These are phyloP conservation scores for Drosophila meridiana DNA, from an alignment of 2,888 invertebrate genomes.

Conservation along the genomic window DNA sequence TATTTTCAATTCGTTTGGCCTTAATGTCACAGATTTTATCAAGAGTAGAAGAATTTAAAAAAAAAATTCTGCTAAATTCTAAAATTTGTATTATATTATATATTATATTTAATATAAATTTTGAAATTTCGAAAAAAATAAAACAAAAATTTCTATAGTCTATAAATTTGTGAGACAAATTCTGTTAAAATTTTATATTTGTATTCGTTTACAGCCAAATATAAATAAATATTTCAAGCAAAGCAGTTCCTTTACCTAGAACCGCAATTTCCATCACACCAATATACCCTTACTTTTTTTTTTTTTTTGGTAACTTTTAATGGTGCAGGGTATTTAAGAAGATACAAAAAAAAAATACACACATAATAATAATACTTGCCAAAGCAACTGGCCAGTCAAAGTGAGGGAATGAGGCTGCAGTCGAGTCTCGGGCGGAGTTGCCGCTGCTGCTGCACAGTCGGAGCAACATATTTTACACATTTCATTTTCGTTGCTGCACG, in stretches of 20 bases:
- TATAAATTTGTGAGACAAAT: too few species aligned
- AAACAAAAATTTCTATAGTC: too few species aligned
- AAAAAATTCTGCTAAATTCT: not conserved
- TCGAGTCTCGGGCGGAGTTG: slow-evolving; percentile 26
- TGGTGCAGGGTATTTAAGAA: slow-evolving; percentile 13
- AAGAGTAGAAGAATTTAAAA: not conserved
- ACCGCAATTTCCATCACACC: not conserved
- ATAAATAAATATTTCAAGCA: not conserved
- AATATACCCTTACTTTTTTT: not conserved
- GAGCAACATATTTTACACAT: slow-evolving; percentile 80
- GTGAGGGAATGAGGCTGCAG: slow-evolving; percentile 34
- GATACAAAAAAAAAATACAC: not conserved
- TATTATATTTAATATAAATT: too few species aligned
- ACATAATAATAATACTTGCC: slow-evolving; percentile 22
- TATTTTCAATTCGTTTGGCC: too few species aligned
- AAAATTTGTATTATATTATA: not conserved
- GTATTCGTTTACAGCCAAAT: too few species aligned
- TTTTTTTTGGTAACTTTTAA: not conserved
- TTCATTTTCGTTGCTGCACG: slow-evolving; percentile 80
- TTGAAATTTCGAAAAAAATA: too few species aligned
- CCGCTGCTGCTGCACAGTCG: slow-evolving; percentile 34
- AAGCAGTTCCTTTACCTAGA: not conserved
- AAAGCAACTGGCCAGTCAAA: slow-evolving; percentile 32
- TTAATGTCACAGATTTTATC: not conserved
- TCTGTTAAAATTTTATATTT: too few species aligned